phyloP scores from a whole-genome alignment of 2,888 invertebrate species.

The Oscheius myriophilus region DNA sequence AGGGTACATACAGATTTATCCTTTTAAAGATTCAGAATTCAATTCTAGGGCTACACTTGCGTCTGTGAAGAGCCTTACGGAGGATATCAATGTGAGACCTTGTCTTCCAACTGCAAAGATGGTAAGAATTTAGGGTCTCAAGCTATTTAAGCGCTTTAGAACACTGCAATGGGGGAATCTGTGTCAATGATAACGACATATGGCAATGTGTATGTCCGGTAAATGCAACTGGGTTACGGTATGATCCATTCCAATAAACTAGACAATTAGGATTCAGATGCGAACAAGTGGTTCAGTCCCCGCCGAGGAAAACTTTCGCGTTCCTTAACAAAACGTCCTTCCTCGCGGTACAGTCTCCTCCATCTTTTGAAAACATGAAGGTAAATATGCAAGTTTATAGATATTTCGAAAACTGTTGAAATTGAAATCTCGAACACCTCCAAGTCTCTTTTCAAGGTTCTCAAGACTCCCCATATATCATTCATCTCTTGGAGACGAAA shows the following conservation, averaged over 20 bases:
- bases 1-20: conserved; percentile 6
- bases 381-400: background rate
- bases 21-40: no score
- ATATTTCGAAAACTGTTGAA: no score
- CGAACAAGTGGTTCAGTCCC: conserved; percentile 1
- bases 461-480: no score
- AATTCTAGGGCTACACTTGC: conserved; percentile 55
- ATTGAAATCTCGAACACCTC: no score
- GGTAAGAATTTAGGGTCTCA: no score
- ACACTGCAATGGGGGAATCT: conserved; percentile 54
- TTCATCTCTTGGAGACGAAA: no score
- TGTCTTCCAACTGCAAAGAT: conserved; percentile 42
- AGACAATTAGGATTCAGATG: conserved; percentile 16
- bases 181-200: conserved; percentile 53
- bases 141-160: conserved; percentile 38
- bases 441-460: no score
- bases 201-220: conserved; percentile 62
- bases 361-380: conserved; percentile 21
- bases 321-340: conserved; percentile 32
- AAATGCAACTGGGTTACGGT: conserved; percentile 35
- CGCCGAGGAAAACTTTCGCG: conserved; percentile 19
- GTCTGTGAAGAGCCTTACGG: conserved; percentile 49
- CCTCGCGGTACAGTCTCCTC: conserved; percentile 18
- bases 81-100: conserved; percentile 60
- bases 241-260: background rate